Base-by-base conservation (phyloP, 2,797 vertebrate genomes). In the Leuciscus waleckii region DNA sequence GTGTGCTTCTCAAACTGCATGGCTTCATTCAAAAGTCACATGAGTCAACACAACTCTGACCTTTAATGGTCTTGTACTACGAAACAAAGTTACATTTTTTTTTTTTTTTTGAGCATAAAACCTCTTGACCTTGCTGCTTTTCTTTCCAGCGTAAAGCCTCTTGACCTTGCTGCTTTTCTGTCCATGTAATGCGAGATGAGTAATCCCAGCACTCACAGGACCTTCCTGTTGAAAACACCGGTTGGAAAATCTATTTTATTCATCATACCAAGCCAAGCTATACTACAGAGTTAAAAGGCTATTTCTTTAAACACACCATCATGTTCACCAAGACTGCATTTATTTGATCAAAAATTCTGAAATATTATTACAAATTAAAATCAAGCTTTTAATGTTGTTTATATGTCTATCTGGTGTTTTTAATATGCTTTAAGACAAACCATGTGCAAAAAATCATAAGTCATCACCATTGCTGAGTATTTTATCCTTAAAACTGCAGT, bases 71-170 rank as follows among this genome's bases (percentile, higher is more conserved):
- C 49, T 41, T 39, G 56, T 26, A 49, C 41, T 73, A 79, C 1
- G 1, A 49, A 78, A 54, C 49, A 68, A 69, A 49, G 82, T 68
- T 84, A 49, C 41, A 54, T 39, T 43, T 43, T 76, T 76, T 83
- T 58, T 5, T 54, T 7, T 35, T 26, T 71, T 26, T 81, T 3
- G 17, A 29, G n/a, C 49, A 71, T 81, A 71, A 81, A 13, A 16
- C 79, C 35, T 71, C 65, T 81, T 82, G 39, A 73, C 39, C 81
- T 82, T 73, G 81, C 26, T 73, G 69, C 26, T 65, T 71, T 61
- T 73, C 37, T 82, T 7, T 43, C 56, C 2, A 17, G n/a, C n/a
- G n/a, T 81, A 71, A 81, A 13, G 23, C 79, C 35, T 71, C 65
- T 81, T 82, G 39, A 73, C 39, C 81, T 82, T 73, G 81, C 26